phyloP scores from a whole-genome alignment of 2,888 invertebrate species.

The Caenorhabditis japonica region DNA sequence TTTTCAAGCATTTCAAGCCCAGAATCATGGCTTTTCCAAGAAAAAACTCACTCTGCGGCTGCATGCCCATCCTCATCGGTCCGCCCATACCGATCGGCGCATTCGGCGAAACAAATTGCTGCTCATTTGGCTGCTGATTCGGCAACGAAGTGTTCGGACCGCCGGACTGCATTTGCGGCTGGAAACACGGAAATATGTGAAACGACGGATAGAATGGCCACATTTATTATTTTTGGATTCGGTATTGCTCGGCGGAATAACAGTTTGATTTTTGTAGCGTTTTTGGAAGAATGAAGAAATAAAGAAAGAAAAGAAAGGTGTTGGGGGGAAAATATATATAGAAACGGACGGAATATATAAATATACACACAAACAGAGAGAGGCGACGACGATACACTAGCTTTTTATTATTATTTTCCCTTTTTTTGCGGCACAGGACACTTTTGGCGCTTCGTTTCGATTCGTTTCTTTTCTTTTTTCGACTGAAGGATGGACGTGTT shows the following conservation, averaged over 20 bases:
- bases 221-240: conserved; percentile 21
- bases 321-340: conserved; percentile 29
- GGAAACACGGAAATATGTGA: conserved; percentile 12
- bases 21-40: not conserved
- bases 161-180: conserved; percentile 39
- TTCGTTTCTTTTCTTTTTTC: not conserved
- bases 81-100: conserved; percentile 29
- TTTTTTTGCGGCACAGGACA: conserved; percentile 7
- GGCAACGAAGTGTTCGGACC: conserved; percentile 1
- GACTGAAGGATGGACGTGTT: not conserved
- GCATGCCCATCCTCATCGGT: conserved; percentile 21
- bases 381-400: conserved; percentile 8
- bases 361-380: conserved; percentile 13
- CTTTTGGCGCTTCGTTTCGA: not conserved
- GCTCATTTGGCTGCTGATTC: conserved; percentile 7
- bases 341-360: conserved; percentile 14
- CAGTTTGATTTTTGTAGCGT: too few species aligned
- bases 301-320: too few species aligned
- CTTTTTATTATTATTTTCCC: conserved; percentile 17
- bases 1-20: too few species aligned
- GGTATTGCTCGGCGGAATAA: not conserved
- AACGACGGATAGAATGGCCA: conserved; percentile 11
- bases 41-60: conserved; percentile 21
- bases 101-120: conserved; percentile 23
- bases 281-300: too few species aligned